Conservation (phyloP, 2,797 vertebrate species). For the Microcaecilia unicolor region DNA sequence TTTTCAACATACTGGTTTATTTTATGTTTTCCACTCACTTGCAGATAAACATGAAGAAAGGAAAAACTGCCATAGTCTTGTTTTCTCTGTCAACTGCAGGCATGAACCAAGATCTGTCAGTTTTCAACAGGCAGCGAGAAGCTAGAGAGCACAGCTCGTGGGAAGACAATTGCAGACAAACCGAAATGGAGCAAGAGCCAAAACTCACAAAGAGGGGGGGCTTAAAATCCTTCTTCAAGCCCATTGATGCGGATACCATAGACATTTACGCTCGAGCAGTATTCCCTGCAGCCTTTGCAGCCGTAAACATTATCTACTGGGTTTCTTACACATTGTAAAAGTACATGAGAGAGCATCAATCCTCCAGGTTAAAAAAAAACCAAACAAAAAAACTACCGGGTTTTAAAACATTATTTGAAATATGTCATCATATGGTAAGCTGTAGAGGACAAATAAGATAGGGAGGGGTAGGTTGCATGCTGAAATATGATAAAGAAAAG, state of each 20-base stretch:
- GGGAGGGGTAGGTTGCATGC: too few species aligned
- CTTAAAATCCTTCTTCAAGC: slow-evolving; percentile 79
- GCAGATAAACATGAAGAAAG: slow-evolving; percentile 85
- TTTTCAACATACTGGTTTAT: too few species aligned
- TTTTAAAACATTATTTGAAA: too few species aligned
- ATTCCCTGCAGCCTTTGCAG: slow-evolving; percentile 91
- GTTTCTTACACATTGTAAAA: slow-evolving; percentile 88
- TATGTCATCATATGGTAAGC: too few species aligned
- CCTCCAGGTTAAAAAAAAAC: too few species aligned
- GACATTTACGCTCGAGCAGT: slow-evolving; percentile 91
- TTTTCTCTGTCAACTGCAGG: slow-evolving; percentile 90
- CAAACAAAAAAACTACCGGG: too few species aligned
- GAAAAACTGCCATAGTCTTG: slow-evolving; percentile 84
- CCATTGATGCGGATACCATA: slow-evolving; percentile 91
- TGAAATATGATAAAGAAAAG: too few species aligned
- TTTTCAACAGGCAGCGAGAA: slow-evolving; percentile 67
- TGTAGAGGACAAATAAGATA: too few species aligned
- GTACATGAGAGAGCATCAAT: too few species aligned
- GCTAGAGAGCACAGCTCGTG: slow-evolving; percentile 59
- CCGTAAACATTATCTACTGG: slow-evolving; percentile 96
- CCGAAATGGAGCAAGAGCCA: slow-evolving; percentile 25
- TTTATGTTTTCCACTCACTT: slow-evolving; percentile 4
- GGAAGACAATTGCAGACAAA: slow-evolving; percentile 57
- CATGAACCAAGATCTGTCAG: slow-evolving; percentile 76
- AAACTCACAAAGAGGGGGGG: slow-evolving; percentile 61